Base-by-base conservation (phyloP, 2,888 invertebrate species). In the Metellina segmentata region DNA sequence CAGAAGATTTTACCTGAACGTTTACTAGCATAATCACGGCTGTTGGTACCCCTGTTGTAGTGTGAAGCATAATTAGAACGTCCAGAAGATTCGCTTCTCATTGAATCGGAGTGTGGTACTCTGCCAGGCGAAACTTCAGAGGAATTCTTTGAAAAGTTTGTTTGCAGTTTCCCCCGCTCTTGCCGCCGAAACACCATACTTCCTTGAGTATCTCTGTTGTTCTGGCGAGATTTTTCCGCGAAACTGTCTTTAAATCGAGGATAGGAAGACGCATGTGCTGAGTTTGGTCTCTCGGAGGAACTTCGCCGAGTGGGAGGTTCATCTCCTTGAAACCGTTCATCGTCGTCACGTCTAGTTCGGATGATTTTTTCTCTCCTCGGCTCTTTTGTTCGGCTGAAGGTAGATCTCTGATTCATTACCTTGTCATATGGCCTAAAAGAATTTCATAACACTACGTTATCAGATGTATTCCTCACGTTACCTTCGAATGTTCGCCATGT, bases 331-430 rank as follows among this genome's bases (percentile, higher is more conserved):
- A 85, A 61, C 49, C 88, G 53, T 53, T 92, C 92, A 51, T 85
- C 89, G 48, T 92, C 92, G 86, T 92, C 92, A 85, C 92, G 89
- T 89, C 86, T 85, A 9, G 75, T 86, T 49, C 89, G 78, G 81
- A 89, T 86, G 74, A 91, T 88, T 92, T 92, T 92, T 85, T 89
- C 92, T 82, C 92, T 82, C 83, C 92, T 90, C 81, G 88, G 75
- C 81, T 92, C 92, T 90, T 90, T 92, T 74, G 85, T 88, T 90
- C 88, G 86, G 74, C 83, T 87, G 61, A 81, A 90, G 20, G 89
- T 52, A n/a, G 87, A 88, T 88, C 90, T 92, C 86, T 92, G 92
- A 90, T 90, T 92, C 92, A 92, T 92, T 87, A 87, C 92, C 89
- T 71, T 87, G 51, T 89, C 85, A 85, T 85, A 92, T 48, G 79